Base-by-base conservation (phyloP, 2,888 invertebrate genomes). In the Mesorhabditis spiculigera region DNA sequence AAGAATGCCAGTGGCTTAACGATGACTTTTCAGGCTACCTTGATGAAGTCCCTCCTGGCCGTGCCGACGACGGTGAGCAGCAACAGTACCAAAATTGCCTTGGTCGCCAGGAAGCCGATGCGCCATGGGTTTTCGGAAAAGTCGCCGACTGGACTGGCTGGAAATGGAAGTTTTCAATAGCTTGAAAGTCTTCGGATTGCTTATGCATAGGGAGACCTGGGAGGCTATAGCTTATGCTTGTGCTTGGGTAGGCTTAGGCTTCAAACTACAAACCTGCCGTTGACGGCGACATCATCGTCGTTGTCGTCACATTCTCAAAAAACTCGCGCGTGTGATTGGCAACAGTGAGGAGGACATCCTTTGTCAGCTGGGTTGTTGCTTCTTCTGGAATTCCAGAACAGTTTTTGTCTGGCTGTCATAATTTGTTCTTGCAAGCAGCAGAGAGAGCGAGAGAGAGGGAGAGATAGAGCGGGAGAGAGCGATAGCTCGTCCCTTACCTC, bases 321-420 rank as follows among this genome's bases (percentile, higher is more conserved):
- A 50, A 50, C n/a, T 50, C 10, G 8, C 10, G 8, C 58, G 58
- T 50, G 8, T 10, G 8, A n/a, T 50, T 50, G 1, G 58, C 58
- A 2, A 50, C 8, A 50, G 58, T 50, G 58, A 50, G 58, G 58
- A 50, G 58, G 58, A 50, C 58, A 13, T 50, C 58, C 3, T 50
- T 50, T 50, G 58, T 3, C 10, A 50, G 2, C 58, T 13, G 28
- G 28, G 28, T 28, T 28, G 28, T 28, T 28, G 28, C 28, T 28
- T 50, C 58, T 10, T 50, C 58, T 50, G 58, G n/a, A 50, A 50
- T 50, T 50, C 50, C n/a, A n/a, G n/a, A n/a, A n/a, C n/a, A n/a
- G n/a, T n/a, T n/a, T n/a, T n/a, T n/a, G n/a, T n/a, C n/a, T n/a
- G n/a, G n/a, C n/a, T n/a, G n/a, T n/a, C n/a, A n/a, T n/a, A n/a